These are phyloP conservation scores for Nomada ferruginata DNA, from an alignment of 2,888 invertebrate species.

Conservation along the genomic window DNA sequence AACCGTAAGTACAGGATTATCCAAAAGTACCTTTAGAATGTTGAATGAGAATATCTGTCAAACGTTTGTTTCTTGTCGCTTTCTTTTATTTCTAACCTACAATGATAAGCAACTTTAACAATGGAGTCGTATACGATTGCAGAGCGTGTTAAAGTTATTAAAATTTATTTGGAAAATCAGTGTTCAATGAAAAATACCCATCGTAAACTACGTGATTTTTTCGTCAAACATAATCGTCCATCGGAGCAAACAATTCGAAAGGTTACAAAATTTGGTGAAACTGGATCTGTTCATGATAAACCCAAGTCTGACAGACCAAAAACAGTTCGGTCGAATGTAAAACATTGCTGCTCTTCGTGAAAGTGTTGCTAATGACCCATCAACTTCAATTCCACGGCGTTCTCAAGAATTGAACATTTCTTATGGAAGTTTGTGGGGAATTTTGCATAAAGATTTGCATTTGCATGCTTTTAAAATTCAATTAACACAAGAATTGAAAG, in stretches of 20 bases:
- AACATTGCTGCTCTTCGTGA: background rate
- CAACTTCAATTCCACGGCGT: slow-evolving; percentile 8
- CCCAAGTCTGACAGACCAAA: background rate
- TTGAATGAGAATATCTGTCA: slow-evolving; percentile 3
- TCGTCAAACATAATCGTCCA: background rate
- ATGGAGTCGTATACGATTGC: background rate
- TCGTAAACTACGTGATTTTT: background rate
- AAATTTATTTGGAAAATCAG: background rate
- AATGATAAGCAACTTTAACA: background rate
- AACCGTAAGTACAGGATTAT: background rate
- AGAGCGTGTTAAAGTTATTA: slow-evolving; percentile 2
- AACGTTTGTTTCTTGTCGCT: slow-evolving; percentile 2
- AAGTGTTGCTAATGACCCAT: slow-evolving; percentile 1
- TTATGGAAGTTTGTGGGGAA: slow-evolving; percentile 8
- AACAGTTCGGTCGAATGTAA: too few relatives aligned
- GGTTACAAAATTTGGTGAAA: background rate
- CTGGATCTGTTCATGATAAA: slow-evolving; percentile 11
- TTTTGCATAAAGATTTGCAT: slow-evolving; percentile 1
- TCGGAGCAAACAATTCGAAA: slow-evolving; percentile 9
- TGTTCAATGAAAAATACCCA: background rate
- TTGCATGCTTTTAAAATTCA: background rate
- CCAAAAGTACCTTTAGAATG: slow-evolving; percentile 6
- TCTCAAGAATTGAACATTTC: slow-evolving; percentile 13
- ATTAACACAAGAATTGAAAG: background rate
- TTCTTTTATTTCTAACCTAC: background rate